Percentiles rank a stretch among this genome's conserved stretches.
Evolutionary conservation across 2,888 invertebrate genomes (phyloP).

Genomic region (Eilema sororculum): DNA sequence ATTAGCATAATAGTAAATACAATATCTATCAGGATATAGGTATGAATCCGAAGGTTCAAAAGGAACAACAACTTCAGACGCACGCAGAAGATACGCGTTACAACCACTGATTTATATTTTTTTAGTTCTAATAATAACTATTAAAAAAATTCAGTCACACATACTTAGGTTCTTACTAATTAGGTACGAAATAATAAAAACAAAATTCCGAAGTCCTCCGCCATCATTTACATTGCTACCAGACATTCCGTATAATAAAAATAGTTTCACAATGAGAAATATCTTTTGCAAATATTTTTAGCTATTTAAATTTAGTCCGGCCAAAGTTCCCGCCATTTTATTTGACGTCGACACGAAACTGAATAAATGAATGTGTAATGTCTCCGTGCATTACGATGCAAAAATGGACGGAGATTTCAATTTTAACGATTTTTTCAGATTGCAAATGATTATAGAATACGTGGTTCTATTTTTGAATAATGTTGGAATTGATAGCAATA

Average conservation of each 20-base stretch:
- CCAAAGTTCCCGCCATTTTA: conserved; percentile 44
- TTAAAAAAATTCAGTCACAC: too few species aligned
- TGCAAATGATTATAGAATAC: conserved; percentile 13
- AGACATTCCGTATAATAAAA: conserved; percentile 28
- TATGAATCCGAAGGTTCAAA: too few species aligned
- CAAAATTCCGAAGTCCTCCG: neutral
- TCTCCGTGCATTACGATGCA: conserved; percentile 38
- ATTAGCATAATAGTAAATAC: too few species aligned
- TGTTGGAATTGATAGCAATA: neutral
- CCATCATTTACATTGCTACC: conserved; percentile 11
- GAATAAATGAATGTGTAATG: conserved; percentile 54
- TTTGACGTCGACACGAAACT: conserved; percentile 51
- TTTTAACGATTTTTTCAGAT: conserved; percentile 15
- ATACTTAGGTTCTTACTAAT: too few species aligned
- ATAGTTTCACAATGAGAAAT: conserved; percentile 28
- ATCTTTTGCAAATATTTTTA: conserved; percentile 41
- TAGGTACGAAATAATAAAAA: neutral
- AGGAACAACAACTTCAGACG: too few species aligned
- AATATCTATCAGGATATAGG: too few species aligned
- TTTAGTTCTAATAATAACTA: too few species aligned
- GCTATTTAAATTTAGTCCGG: conserved; percentile 44
- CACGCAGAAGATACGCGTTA: too few species aligned
- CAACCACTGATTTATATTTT: too few species aligned
- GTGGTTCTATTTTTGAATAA: neutral
- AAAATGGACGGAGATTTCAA: conserved; percentile 32